phyloP scores from a whole-genome alignment of 2,113 vertebrate species.

The Nannobrachium achirus region DNA sequence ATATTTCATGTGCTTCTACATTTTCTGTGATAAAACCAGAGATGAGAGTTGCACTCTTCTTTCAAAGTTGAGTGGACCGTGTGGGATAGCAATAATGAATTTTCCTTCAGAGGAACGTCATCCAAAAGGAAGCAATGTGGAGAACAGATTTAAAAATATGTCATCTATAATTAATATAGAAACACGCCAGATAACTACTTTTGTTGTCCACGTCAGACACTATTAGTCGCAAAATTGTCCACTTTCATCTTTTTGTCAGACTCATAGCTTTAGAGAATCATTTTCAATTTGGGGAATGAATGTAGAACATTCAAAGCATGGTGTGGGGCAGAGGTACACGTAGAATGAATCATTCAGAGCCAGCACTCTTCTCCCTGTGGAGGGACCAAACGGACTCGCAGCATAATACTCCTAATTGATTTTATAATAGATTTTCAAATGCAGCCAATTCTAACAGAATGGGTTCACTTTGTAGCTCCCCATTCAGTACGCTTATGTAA shows the following conservation, averaged over 20 bases:
- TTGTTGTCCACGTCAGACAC: no score
- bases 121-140: no score
- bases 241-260: no score
- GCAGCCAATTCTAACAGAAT: not conserved
- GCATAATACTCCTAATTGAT: not conserved
- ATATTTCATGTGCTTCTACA: no score
- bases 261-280: no score
- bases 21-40: constrained; percentile 18
- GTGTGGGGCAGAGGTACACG: constrained; percentile 45
- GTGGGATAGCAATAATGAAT: no score
- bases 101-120: no score
- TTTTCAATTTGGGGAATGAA: constrained; percentile 47
- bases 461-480: constrained; percentile 18
- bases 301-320: constrained; percentile 30
- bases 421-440: not conserved
- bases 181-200: no score
- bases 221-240: no score
- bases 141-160: no score
- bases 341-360: constrained; percentile 50
- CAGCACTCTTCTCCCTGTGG: constrained; percentile 27
- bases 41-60: constrained; percentile 28
- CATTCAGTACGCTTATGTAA: constrained; percentile 10
- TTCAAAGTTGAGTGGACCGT: no score
- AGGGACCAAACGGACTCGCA: not conserved
- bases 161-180: no score